These are phyloP conservation scores for Sinocyclocheilus grahami DNA, from an alignment of 2,113 vertebrate genomes.

Conservation along the genomic window DNA sequence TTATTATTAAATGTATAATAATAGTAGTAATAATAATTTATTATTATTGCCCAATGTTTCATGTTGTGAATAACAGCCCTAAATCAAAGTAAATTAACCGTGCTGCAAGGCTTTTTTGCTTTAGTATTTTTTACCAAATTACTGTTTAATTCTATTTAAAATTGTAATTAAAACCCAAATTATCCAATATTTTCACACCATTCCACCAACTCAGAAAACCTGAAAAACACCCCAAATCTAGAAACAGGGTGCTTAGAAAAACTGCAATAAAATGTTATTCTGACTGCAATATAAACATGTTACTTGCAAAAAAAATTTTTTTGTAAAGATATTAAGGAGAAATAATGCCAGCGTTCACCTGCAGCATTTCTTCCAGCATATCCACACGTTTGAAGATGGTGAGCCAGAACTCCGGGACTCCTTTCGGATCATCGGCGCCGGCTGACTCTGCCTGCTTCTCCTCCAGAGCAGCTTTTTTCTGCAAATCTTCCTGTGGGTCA, in stretches of 20 bases:
- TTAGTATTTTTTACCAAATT: background rate
- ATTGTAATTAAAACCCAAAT: background rate
- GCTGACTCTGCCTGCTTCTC: slow-evolving; percentile 80
- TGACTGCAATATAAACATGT: background rate
- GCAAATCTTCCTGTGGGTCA: slow-evolving; percentile 82
- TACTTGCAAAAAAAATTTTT: background rate
- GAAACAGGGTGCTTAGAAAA: background rate
- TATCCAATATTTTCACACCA: background rate
- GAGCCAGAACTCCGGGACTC: slow-evolving; percentile 98
- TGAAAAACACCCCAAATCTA: background rate
- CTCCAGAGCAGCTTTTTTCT: slow-evolving; percentile 86
- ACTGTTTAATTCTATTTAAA: background rate
- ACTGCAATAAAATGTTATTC: background rate
- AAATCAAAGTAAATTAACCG: too few species aligned
- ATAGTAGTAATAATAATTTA: too few species aligned
- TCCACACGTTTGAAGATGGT: slow-evolving; percentile 97
- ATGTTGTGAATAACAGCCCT: background rate
- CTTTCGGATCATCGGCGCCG: slow-evolving; percentile 82
- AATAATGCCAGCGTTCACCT: slow-evolving; percentile 65
- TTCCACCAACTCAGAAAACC: too few species aligned
- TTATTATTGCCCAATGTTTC: background rate
- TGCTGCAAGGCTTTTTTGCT: background rate
- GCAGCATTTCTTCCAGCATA: slow-evolving; percentile 94
- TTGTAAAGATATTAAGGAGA: background rate
- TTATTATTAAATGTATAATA: too few species aligned